Conservation (phyloP, 2,888 invertebrate genomes). For the Aphodius granarius region DNA sequence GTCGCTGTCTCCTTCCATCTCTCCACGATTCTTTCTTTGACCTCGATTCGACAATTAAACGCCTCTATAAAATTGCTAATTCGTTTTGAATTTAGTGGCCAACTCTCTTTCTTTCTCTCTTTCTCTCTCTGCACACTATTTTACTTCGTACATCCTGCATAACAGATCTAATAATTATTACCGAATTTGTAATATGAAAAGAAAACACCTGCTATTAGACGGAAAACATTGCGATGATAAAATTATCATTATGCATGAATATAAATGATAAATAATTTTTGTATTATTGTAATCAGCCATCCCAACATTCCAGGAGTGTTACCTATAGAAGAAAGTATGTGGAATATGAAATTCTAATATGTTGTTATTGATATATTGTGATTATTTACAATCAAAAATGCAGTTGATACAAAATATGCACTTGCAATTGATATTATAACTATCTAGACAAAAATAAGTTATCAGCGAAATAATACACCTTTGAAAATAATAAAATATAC, state of each 20-base stretch:
- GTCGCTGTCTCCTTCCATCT: conserved; percentile 25
- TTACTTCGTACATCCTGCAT: background rate
- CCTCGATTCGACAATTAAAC: conserved; percentile 52
- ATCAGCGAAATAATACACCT: background rate
- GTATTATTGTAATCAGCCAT: too few relatives aligned
- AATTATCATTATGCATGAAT: too few relatives aligned
- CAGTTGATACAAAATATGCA: background rate
- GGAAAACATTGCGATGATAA: background rate
- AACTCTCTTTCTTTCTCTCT: background rate
- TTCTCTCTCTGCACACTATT: too few relatives aligned
- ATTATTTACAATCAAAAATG: background rate
- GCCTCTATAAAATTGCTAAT: conserved; percentile 2
- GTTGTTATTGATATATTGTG: background rate
- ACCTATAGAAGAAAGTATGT: background rate
- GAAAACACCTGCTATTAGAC: background rate
- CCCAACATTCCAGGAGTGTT: too few relatives aligned
- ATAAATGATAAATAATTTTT: too few relatives aligned
- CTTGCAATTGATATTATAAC: background rate
- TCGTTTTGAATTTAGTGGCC: background rate
- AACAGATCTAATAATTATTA: background rate
- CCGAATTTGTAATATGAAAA: background rate
- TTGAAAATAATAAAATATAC: background rate
- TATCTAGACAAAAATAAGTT: background rate
- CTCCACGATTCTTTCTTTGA: conserved; percentile 49
- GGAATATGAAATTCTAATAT: background rate